Evolutionary conservation across 2,888 invertebrate genomes (phyloP).

Genomic region (Acanthosepion lycidas): DNA sequence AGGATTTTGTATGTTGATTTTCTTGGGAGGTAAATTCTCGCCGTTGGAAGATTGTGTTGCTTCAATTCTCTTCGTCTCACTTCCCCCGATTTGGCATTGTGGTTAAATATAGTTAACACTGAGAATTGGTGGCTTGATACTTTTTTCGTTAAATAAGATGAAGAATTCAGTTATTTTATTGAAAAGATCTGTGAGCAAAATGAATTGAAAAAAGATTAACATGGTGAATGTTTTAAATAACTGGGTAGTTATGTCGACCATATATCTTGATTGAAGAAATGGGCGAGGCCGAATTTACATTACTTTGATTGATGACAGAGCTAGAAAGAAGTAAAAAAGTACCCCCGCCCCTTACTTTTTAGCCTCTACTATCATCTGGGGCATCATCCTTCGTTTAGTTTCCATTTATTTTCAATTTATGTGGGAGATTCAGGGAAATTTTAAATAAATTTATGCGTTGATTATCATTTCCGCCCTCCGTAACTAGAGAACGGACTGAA

Average conservation of each 20-base stretch:
- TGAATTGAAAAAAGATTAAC: not conserved
- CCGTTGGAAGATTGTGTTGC: no score
- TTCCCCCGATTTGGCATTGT: no score
- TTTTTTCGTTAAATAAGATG: no score
- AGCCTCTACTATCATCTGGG: not conserved
- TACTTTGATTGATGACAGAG: not conserved
- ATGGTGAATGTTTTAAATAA: not conserved
- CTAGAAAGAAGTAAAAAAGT: not conserved
- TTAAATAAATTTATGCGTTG: not conserved
- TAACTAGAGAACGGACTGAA: not conserved
- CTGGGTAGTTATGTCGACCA: not conserved
- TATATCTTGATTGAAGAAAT: not conserved
- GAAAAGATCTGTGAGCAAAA: no score
- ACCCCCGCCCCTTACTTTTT: not conserved
- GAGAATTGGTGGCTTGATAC: no score
- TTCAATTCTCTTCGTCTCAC: no score
- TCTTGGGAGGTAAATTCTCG: no score
- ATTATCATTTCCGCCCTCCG: not conserved
- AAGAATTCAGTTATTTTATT: no score
- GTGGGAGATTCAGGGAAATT: not conserved
- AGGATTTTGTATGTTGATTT: no score
- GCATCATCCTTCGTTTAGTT: not conserved
- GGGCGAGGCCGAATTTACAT: not conserved
- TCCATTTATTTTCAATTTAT: slow-evolving; percentile 13
- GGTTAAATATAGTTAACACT: no score